phyloP scores from a whole-genome alignment of 2,888 invertebrate species.

The Spicauda simplicius region DNA sequence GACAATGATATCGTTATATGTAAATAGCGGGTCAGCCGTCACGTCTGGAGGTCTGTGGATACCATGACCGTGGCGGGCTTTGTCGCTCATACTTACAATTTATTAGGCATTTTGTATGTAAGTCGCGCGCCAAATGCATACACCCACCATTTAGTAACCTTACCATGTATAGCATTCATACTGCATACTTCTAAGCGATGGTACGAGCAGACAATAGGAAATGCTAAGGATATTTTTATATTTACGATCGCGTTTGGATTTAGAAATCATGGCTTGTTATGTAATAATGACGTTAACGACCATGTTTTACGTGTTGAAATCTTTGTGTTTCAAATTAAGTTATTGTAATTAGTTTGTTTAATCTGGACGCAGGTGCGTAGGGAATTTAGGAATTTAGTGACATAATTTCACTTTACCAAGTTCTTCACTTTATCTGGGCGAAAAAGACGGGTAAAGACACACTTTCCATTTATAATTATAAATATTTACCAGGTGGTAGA shows the following conservation, averaged over 20 bases:
- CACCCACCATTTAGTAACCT: conserved; percentile 54
- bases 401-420: too few relatives aligned
- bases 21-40: conserved; percentile 41
- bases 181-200: conserved; percentile 25
- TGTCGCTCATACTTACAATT: conserved; percentile 48
- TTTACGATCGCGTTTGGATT: conserved; percentile 14
- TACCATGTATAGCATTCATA: conserved; percentile 46
- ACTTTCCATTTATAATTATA: too few relatives aligned
- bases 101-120: conserved; percentile 72
- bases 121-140: conserved; percentile 61
- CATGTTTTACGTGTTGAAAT: background rate
- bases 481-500: too few relatives aligned
- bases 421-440: too few relatives aligned
- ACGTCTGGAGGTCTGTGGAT: conserved; percentile 56
- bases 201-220: conserved; percentile 47
- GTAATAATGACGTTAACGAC: background rate
- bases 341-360: too few relatives aligned
- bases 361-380: too few relatives aligned
- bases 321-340: background rate
- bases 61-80: conserved; percentile 50
- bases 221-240: conserved; percentile 20
- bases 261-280: background rate
- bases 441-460: too few relatives aligned
- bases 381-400: too few relatives aligned
- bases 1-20: background rate